phyloP scores from a whole-genome alignment of 2,113 vertebrate species.

The Porphyrio hochstetteri region DNA sequence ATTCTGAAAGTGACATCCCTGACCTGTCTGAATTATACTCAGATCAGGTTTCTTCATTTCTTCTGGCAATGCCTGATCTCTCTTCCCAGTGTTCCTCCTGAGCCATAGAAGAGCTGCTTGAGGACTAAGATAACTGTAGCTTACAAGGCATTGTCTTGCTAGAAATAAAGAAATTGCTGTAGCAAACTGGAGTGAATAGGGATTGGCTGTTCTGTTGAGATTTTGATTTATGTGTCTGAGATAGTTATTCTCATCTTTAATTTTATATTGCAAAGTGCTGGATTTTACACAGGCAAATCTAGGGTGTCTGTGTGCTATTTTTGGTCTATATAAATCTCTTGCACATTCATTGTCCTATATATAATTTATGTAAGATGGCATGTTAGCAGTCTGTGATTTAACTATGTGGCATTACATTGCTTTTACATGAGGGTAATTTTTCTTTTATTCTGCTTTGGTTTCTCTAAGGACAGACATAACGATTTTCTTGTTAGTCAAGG shows the following conservation, averaged over 20 bases:
- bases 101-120: neutral
- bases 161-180: neutral
- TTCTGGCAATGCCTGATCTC: neutral
- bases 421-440: neutral
- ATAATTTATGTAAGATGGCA: neutral
- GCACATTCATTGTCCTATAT: neutral
- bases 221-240: conserved; percentile 15
- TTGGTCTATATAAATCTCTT: neutral
- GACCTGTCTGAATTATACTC: neutral
- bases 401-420: neutral
- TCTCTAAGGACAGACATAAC: neutral
- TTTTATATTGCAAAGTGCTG: neutral
- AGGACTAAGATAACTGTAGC: neutral
- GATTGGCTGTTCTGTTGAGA: neutral
- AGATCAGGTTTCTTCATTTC: neutral
- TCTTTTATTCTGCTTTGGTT: neutral
- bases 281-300: neutral
- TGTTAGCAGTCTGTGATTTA: neutral
- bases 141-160: neutral
- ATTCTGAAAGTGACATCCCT: neutral
- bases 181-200: neutral
- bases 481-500: neutral
- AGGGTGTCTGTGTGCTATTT: neutral
- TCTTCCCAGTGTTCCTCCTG: neutral
- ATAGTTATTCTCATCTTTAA: conserved; percentile 18